A percentile compares a stretch with the other conserved stretches of the same genome.
Conservation (phyloP, 1,140 invertebrate species). For the Caenorhabditis tropicalis region DNA sequence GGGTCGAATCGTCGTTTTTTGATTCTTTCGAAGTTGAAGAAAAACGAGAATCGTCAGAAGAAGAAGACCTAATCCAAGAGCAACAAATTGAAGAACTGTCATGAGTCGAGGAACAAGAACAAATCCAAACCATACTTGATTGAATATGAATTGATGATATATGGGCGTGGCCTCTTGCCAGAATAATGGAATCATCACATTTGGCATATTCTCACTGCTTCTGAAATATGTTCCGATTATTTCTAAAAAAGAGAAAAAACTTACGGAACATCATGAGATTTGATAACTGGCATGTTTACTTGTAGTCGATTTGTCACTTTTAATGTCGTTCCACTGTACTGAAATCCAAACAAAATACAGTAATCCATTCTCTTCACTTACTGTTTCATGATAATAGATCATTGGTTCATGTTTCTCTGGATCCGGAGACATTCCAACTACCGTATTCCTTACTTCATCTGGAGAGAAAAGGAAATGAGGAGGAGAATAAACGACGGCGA, state of each 20-base stretch:
- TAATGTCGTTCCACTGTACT: slow-evolving; percentile 53
- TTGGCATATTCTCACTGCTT: slow-evolving; percentile 42
- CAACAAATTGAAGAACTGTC: slow-evolving; percentile 7
- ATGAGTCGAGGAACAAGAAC: slow-evolving; percentile 39
- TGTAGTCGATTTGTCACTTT: slow-evolving; percentile 49
- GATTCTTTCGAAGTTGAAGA: not conserved
- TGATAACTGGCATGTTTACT: slow-evolving; percentile 49
- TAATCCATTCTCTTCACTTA: not conserved
- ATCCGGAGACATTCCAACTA: slow-evolving; percentile 50
- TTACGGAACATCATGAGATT: slow-evolving; percentile 46
- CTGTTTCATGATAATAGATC: slow-evolving; percentile 54
- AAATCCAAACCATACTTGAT: slow-evolving; percentile 45
- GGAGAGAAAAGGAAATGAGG: slow-evolving; percentile 55
- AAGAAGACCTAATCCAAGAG: slow-evolving; percentile 41
- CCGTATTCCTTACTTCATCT: slow-evolving; percentile 9
- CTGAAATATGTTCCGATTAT: too few species aligned
- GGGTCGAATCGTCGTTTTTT: not conserved
- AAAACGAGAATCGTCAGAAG: slow-evolving; percentile 31
- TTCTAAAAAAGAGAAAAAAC: too few species aligned
- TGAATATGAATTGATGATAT: slow-evolving; percentile 2
- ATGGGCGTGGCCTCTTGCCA: slow-evolving; percentile 43
- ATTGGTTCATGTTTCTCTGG: slow-evolving; percentile 45
- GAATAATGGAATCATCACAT: slow-evolving; percentile 46
- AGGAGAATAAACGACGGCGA: slow-evolving; percentile 55
- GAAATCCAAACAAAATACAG: not conserved